A percentile compares a stretch with the other conserved stretches of the same genome.
These are phyloP conservation scores for Loxodonta africana DNA, from an alignment of 2,113 vertebrate species.

Conservation along the genomic window DNA sequence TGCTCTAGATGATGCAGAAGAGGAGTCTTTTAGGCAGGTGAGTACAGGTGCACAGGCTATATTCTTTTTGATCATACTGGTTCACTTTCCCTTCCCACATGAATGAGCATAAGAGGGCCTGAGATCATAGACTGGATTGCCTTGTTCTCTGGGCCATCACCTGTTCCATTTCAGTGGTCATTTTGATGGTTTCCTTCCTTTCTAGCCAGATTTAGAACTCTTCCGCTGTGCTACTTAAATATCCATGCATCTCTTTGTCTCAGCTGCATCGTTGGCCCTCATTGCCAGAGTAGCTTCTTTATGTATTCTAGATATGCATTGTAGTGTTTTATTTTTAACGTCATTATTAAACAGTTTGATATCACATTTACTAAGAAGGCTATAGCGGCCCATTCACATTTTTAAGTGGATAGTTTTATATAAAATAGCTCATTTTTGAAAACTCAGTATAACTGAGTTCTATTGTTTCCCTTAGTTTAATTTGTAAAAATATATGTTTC, in stretches of 20 bases:
- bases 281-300: constrained; percentile 31
- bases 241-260: not conserved
- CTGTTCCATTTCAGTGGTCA: not conserved
- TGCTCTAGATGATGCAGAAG: constrained; percentile 93
- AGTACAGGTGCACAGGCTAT: constrained; percentile 63
- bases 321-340: constrained; percentile 53
- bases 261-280: not conserved
- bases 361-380: not conserved
- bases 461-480: not conserved
- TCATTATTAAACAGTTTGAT: not conserved
- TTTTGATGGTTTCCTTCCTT: constrained; percentile 35
- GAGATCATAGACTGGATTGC: not conserved
- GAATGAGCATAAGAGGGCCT: not conserved
- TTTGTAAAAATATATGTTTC: constrained; percentile 12
- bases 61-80: not conserved
- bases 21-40: constrained; percentile 96
- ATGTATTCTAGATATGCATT: constrained; percentile 31
- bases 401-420: constrained; percentile 32
- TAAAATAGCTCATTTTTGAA: constrained; percentile 55
- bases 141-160: not conserved
- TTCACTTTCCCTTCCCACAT: not conserved
- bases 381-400: not conserved
- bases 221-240: not conserved
- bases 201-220: not conserved
- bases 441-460: not conserved